Conservation (phyloP, 2,888 invertebrate species). For the Drosophila nr. fundita region DNA sequence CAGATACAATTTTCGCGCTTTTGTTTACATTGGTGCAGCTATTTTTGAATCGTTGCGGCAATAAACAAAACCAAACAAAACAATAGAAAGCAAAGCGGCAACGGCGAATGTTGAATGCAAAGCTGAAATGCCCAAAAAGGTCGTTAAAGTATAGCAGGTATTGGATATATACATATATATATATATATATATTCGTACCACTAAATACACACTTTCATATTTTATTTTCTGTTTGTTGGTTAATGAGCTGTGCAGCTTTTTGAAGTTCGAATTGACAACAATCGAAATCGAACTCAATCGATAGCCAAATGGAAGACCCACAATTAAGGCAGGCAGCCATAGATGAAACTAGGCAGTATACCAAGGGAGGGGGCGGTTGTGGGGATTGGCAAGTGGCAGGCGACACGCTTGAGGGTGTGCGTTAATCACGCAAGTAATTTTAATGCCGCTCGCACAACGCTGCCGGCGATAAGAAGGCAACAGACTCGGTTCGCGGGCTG, state of each 20-base stretch:
- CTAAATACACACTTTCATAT: neutral
- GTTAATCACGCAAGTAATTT: conserved; percentile 78
- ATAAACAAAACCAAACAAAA: conserved; percentile 76
- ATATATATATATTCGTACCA: neutral
- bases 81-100: conserved; percentile 40
- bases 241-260: conserved; percentile 72
- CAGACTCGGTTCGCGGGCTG: conserved; percentile 10
- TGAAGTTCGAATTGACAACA: conserved; percentile 53
- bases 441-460: conserved; percentile 55
- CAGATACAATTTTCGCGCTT: conserved; percentile 63
- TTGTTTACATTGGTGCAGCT: conserved; percentile 79
- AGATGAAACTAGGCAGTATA: conserved; percentile 56
- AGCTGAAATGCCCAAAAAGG: conserved; percentile 44
- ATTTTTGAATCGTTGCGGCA: conserved; percentile 73
- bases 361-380: neutral
- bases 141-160: conserved; percentile 42
- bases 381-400: conserved; percentile 4
- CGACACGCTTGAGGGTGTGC: conserved; percentile 68
- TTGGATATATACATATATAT: conserved; percentile 2
- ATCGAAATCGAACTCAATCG: conserved; percentile 69
- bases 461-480: conserved; percentile 57
- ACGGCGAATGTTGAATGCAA: conserved; percentile 22
- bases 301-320: conserved; percentile 75
- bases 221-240: conserved; percentile 5
- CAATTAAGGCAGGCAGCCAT: conserved; percentile 77